Evolutionary conservation across 2,113 vertebrate species (phyloP), one percentile per base, ranked within the genome.

Genomic region (Fregetta grallaria): DNA sequence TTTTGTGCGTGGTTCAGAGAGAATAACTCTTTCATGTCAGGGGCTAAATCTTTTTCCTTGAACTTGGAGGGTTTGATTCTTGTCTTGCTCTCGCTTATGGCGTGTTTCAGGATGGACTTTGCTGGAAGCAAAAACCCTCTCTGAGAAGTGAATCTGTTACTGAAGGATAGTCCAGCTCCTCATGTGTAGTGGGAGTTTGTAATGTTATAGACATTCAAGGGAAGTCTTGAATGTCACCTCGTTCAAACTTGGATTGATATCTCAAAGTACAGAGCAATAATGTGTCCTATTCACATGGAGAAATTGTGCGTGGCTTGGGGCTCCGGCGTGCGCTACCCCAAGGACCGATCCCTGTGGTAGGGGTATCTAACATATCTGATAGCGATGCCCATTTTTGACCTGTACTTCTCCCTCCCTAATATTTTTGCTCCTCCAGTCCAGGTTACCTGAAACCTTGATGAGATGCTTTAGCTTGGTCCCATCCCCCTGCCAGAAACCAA

Each of bases 271-370:
- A 53, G 81, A 92, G 42, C 34, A 19, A 2, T 30, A 9, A 5
- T 0, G 10, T 44, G 15, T 38, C 38, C 29, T 26, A 0, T 8
- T 71, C 61, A 10, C 29, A 4, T 1, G 7, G 44, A 45, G 52
- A 21, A 74, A 18, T 1, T 2, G 0, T 5, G 13, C 17, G 53
- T 36, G 80, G 1, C 36, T 38, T 40, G 32, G 12, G 27, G 3
- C 34, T 90, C 1, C 3, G 2, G 16, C 1, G 1, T 14, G 21
- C 0, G 0, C 68, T 70, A 1, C 55, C 17, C 38, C 19, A 11
- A 6, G 38, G 47, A 10, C 38, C 7, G 15, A 13, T 14, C 78
- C 47, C 50, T 14, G 12, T 2, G 18, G 13, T 52, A 21, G 21
- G 23, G 23, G 0, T 66, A 22, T 36, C 45, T 45, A n/a, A 30